Evolutionary conservation across 2,888 invertebrate species (phyloP), one percentile per base, ranked within the genome.

Genomic region (Phymatocera aterrima): DNA sequence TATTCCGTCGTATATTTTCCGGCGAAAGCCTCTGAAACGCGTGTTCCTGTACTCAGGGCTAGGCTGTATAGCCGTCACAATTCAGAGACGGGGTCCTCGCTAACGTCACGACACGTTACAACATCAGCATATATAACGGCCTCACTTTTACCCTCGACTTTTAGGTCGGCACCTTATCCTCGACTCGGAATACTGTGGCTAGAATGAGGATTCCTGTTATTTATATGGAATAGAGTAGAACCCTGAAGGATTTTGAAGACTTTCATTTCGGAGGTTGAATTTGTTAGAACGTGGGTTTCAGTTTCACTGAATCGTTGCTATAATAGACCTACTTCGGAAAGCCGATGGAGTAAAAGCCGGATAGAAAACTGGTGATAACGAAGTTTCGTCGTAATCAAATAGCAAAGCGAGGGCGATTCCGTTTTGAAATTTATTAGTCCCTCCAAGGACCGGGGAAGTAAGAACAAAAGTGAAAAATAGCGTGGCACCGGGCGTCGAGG

Each of bases 51-150:
- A 40, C 57, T 75, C 54, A 40, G 74, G 34, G 74, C 40, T 37
- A 75, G 57, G 34, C 24, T 21, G n/a, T 75, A 75, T 75, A 75
- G 74, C 74, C 74, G 74, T 75, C 74, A 57, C 74, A 75, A 75
- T 57, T 75, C 74, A 75, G 74, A 75, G 57, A 40, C 40, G 57
- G 74, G 57, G 57, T 37, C n/a, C 40, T 54, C 34, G 74, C 37
- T 57, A 57, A 75, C 40, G 40, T 70, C 68, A 79, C 83, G 83
- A 87, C 85, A 84, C 83, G 83, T 86, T 83, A 84, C 80, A 80
- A 81, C 83, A 85, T 86, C 84, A 85, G 80, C 85, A 83, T 87
- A 75, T 57, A 75, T 57, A 87, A 86, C 84, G 83, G 82, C 81
- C 81, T 77, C 78, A 83, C 82, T 83, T 84, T 85, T 85, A 83